phyloP scores from a whole-genome alignment of 2,797 vertebrate genomes.

The Pangasius krempfi region DNA sequence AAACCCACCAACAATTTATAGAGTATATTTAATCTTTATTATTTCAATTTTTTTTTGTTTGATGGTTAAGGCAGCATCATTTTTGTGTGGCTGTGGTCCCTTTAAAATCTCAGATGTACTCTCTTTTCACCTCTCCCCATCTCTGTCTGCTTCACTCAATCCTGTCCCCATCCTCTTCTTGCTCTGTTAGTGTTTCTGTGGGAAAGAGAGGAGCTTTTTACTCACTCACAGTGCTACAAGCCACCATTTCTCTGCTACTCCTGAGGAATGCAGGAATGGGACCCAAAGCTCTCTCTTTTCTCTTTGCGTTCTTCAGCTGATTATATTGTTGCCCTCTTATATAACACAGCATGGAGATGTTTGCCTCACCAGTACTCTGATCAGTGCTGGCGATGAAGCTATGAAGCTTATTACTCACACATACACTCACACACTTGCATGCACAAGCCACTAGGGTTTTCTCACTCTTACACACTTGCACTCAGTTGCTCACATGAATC shows the following conservation, averaged over 20 bases:
- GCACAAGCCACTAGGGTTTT: conserved; percentile 48
- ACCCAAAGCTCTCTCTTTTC: conserved; percentile 48
- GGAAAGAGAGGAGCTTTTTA: conserved; percentile 43
- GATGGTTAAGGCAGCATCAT: conserved; percentile 39
- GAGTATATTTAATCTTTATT: not conserved
- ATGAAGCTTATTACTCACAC: conserved; percentile 53
- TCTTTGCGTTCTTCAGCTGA: conserved; percentile 44
- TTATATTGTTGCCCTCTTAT: conserved; percentile 61
- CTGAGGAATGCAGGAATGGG: conserved; percentile 42
- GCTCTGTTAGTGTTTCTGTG: conserved; percentile 32
- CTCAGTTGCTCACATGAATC: conserved; percentile 61
- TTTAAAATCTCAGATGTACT: conserved; percentile 41
- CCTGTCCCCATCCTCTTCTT: conserved; percentile 41
- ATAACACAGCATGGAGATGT: conserved; percentile 67
- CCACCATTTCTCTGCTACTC: conserved; percentile 17
- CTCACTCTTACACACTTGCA: conserved; percentile 50
- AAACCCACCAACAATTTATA: not conserved
- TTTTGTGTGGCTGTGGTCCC: conserved; percentile 34
- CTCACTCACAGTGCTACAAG: conserved; percentile 32
- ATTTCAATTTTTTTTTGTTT: conserved; percentile 2
- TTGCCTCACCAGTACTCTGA: conserved; percentile 61
- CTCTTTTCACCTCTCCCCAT: conserved; percentile 13
- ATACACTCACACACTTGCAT: conserved; percentile 54
- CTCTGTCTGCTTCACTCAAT: conserved; percentile 8
- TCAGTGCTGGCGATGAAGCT: conserved; percentile 57